Percentiles rank a stretch among this genome's conserved stretches.
phyloP scores from a whole-genome alignment of 1,140 invertebrate species.

The Bicyclus anynana region DNA sequence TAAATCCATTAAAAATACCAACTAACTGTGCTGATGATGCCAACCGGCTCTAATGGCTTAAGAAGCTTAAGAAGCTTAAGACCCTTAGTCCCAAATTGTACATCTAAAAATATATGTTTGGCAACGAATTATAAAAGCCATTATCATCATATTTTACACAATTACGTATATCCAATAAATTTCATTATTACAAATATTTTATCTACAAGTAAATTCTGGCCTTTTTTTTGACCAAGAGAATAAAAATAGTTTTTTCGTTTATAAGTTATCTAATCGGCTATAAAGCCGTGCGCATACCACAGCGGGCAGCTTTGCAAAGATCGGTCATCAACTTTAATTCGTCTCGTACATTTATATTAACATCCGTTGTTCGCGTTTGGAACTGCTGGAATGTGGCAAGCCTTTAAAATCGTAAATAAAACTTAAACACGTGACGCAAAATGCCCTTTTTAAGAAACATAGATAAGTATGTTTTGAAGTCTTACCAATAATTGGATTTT shows the following conservation, averaged over 20 bases:
- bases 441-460: no score
- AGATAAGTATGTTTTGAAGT: no score
- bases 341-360: not conserved
- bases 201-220: not conserved
- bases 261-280: not conserved
- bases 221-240: not conserved
- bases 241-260: not conserved
- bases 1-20: no score
- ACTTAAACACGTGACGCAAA: no score
- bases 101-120: constrained; percentile 9
- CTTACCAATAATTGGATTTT: no score
- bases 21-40: no score
- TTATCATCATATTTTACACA: constrained; percentile 4
- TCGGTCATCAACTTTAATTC: not conserved
- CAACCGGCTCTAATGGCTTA: no score
- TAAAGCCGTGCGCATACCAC: not conserved
- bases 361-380: not conserved
- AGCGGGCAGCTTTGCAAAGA: not conserved
- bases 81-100: not conserved
- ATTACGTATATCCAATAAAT: not conserved
- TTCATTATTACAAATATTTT: not conserved
- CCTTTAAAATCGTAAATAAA: no score
- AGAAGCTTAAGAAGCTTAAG: no score
- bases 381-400: not conserved
- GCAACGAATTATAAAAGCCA: constrained; percentile 11